A percentile compares a stretch with the other conserved stretches of the same genome.
Evolutionary conservation across 2,113 vertebrate species (phyloP).

Genomic region (Nesoenas mayeri): DNA sequence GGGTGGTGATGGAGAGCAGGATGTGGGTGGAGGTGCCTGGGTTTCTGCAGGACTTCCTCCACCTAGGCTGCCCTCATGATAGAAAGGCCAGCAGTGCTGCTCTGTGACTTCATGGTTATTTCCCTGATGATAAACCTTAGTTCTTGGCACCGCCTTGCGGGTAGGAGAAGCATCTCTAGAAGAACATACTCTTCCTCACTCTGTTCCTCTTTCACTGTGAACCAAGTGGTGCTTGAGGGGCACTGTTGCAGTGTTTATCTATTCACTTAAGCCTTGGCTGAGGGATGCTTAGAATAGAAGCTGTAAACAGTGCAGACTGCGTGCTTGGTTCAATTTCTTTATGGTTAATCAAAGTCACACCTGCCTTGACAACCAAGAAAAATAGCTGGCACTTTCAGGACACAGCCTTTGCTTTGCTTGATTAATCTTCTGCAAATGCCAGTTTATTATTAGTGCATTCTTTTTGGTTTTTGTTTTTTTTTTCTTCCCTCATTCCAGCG

Average conservation of each 20-base stretch:
- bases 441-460: neutral
- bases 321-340: neutral
- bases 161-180: neutral
- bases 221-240: accelerated
- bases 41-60: neutral
- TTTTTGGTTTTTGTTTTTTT: neutral
- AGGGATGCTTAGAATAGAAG: neutral
- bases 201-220: neutral
- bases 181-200: neutral
- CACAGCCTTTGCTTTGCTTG: neutral
- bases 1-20: neutral
- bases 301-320: neutral
- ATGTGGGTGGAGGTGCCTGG: neutral
- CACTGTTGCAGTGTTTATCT: neutral
- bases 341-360: neutral
- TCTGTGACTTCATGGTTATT: neutral
- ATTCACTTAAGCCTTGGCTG: neutral
- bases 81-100: neutral
- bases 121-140: neutral
- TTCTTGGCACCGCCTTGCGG: neutral
- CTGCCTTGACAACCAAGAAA: neutral
- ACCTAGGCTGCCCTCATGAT: neutral
- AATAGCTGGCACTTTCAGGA: neutral
- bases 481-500: neutral
- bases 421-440: neutral